phyloP scores from a whole-genome alignment of 2,113 vertebrate genomes.

The Acanthochromis polyacanthus region DNA sequence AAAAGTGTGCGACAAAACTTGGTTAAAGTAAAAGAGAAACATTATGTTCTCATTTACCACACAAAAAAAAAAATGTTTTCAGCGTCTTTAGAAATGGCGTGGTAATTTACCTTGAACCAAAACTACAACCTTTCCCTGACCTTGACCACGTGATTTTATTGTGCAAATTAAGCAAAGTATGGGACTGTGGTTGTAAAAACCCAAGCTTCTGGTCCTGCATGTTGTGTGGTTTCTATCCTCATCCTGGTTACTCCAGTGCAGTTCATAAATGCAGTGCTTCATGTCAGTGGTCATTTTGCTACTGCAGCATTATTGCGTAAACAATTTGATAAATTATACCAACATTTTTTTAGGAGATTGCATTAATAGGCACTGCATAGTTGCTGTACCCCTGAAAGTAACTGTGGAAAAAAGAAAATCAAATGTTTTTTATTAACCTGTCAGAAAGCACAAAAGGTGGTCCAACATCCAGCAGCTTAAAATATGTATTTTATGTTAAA shows the following conservation, averaged over 20 bases:
- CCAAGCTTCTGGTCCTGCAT: too few relatives aligned
- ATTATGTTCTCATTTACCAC: too few relatives aligned
- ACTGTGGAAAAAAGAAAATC: background rate
- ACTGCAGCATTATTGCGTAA: background rate
- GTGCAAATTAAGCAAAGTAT: background rate
- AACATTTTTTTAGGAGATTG: background rate
- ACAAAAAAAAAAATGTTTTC: too few relatives aligned
- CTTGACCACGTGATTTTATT: background rate
- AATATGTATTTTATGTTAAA: slow-evolving; percentile 18
- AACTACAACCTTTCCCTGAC: background rate
- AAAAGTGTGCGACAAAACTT: too few relatives aligned
- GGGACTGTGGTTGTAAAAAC: background rate
- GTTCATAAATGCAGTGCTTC: too few relatives aligned
- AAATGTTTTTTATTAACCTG: background rate
- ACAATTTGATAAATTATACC: background rate
- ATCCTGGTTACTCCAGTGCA: too few relatives aligned
- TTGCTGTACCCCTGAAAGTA: too few relatives aligned
- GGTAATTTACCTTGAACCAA: background rate
- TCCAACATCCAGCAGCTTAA: background rate
- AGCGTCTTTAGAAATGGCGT: too few relatives aligned
- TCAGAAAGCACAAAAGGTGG: background rate
- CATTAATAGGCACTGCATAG: background rate
- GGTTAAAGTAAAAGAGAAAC: too few relatives aligned
- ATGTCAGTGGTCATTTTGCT: background rate
- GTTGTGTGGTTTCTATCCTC: too few relatives aligned